Conservation (phyloP, 2,797 vertebrate genomes). For the Phoeniculus purpureus region DNA sequence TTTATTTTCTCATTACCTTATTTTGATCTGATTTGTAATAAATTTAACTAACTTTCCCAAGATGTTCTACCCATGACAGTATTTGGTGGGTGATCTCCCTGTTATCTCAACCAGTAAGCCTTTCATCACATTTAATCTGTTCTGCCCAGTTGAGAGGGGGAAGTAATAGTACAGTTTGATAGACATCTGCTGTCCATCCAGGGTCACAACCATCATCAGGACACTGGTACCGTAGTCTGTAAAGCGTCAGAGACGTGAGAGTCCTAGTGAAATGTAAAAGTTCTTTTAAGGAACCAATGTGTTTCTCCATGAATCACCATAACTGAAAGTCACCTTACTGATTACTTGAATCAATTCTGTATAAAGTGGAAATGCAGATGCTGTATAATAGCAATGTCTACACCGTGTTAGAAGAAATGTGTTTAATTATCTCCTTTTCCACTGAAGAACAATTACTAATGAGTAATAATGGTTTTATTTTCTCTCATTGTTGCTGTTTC, state of each 20-base stretch:
- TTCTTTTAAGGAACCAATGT: background rate
- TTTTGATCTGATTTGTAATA: too few relatives aligned
- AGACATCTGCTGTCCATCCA: background rate
- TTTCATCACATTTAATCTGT: too few relatives aligned
- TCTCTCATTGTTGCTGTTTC: background rate
- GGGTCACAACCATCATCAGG: background rate
- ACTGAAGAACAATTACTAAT: background rate
- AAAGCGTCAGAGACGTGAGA: background rate
- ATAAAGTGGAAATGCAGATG: background rate
- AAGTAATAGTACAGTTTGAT: fast-evolving
- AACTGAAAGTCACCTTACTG: background rate
- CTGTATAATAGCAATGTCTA: background rate
- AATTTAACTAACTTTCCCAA: too few relatives aligned
- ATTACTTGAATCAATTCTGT: background rate
- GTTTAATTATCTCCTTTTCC: background rate
- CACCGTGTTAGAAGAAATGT: background rate
- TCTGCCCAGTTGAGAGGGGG: too few relatives aligned
- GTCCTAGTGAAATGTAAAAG: background rate
- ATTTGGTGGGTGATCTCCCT: too few relatives aligned
- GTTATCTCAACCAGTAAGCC: too few relatives aligned
- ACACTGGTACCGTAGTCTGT: background rate
- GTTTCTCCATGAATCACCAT: background rate
- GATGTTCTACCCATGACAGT: too few relatives aligned
- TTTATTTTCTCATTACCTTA: too few relatives aligned
- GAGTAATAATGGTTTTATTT: background rate